Evolutionary conservation across 2,113 vertebrate genomes (phyloP), one percentile per base, ranked within the genome.

Genomic region (Dasyornis broadbenti): DNA sequence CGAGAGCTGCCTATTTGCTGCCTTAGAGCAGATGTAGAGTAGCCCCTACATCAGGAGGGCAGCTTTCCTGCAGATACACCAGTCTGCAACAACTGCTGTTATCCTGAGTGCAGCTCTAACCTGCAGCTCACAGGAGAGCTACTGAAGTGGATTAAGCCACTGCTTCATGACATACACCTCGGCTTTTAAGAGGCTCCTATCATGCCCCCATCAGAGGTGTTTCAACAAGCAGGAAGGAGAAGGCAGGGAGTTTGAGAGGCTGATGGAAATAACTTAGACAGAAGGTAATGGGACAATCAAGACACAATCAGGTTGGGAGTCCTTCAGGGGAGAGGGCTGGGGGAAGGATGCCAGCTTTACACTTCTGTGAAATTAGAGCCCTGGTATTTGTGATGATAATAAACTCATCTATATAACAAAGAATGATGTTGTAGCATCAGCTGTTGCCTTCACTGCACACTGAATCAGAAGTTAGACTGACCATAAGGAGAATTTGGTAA

Each of bases 261-360:
- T 47, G 15, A 39, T 33, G 21, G 57, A 8, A 64, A 71, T 63
- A 39, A 68, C 30, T 78, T 7, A 3, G 79, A 47, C 7, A 17
- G 50, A 50, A 92, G 49, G 17, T 84, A 37, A 28, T 4, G 5
- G 52, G 39, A 57, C 33, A 66, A 33, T 49, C 24, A 30, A 75
- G 49, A 11, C 9, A 6, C 0, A 0, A 66, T 35, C 8, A 59
- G 16, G 21, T 1, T 69, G 40, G 65, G 60, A 91, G 40, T 13
- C 30, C 33, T 68, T 70, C 26, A 9, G 1, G 13, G 6, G 15
- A 63, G 26, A 82, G 18, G 42, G 30, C 19, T 75, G 49, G 21
- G 52, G n/a, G 7, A 44, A 53, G 71, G 31, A 86, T 57, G n/a
- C 6, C 75, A 81, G 31, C 42, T 59, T 66, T 35, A 49, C 0